Conservation (phyloP, 2,888 invertebrate genomes). For the Diarsia mendica region DNA sequence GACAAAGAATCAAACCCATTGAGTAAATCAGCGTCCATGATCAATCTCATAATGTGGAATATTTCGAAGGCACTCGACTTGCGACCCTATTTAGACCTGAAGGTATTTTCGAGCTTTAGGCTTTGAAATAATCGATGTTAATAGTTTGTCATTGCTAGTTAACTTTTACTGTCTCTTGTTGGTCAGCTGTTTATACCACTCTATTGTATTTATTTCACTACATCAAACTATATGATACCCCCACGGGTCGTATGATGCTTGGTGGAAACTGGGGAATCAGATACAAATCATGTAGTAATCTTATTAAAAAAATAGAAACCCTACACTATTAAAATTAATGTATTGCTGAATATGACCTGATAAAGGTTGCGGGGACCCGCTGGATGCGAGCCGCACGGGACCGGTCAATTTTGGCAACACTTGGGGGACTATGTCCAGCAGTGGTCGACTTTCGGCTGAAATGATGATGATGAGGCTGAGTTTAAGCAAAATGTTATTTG, state of each 20-base stretch:
- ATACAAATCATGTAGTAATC: not conserved
- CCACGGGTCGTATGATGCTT: not conserved
- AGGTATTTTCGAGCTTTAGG: constrained; percentile 70
- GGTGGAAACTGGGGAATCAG: not conserved
- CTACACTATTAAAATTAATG: not conserved
- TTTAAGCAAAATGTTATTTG: too few species aligned
- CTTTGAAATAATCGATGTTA: not conserved
- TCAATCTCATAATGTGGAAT: constrained; percentile 82
- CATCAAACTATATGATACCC: not conserved
- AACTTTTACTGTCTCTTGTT: not conserved
- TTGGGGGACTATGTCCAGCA: too few species aligned
- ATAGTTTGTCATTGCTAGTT: not conserved
- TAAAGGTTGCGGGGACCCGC: too few species aligned
- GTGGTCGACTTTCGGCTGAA: too few species aligned
- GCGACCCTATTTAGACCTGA: constrained; percentile 78
- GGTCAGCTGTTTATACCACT: not conserved
- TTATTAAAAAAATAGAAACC: not conserved
- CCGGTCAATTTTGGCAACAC: too few species aligned
- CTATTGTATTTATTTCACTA: not conserved
- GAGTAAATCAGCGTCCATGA: constrained; percentile 73
- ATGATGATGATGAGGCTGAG: too few species aligned
- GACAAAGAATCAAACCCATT: not conserved
- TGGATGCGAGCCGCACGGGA: too few species aligned
- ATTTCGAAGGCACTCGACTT: constrained; percentile 81
- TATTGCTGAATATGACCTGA: too few species aligned